Base-by-base conservation (phyloP, 2,888 invertebrate genomes). In the Drosophila falleni region DNA sequence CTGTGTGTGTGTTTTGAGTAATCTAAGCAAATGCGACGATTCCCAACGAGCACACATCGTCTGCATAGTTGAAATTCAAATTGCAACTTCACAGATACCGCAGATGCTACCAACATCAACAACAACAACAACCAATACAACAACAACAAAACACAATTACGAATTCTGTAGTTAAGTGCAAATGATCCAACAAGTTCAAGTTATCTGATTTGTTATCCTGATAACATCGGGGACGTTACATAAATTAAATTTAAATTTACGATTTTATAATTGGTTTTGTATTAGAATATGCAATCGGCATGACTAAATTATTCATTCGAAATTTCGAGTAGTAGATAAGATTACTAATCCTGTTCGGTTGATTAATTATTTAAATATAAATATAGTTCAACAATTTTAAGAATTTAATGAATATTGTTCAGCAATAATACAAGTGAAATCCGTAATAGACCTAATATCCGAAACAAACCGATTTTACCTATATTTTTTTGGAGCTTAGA, bases 21-120 rank as follows among this genome's bases (percentile, higher is more conserved):
- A 70, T 78, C 55, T 61, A 61, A 58, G 78, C 80, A 63, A 73
- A 63, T 56, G 44, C 37, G 29, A 33, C 46, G 31, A 10, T 19
- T 8, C 3, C 15, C 26, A 41, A 23, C 31, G 5, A 39, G 35
- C 15, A 10, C 26, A 26, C 26, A 39, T 42, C 16, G 35, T 33
- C 29, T 23, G 39, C 5, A 15, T 11, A 39, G 5, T 16, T 49
- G 35, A 58, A 74, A 80, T 68, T 77, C 69, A 85, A 78, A 80
- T 80, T 71, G 67, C 42, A 76, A 49, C 70, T 51, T 26, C 35
- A 15, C 26, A 64, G 51, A 23, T 23, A 23, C 23, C 1, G 4
- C 41, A 54, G 35, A 62, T 49, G 35, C 6, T n/a, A 16, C 13
- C n/a, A 35, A 26, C 6, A 19, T 29, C 46, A 59, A 29, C 44